Percentiles rank a stretch among this genome's conserved stretches.
Evolutionary conservation across 2,888 invertebrate genomes (phyloP).

Genomic region (Luperina nickerlii): DNA sequence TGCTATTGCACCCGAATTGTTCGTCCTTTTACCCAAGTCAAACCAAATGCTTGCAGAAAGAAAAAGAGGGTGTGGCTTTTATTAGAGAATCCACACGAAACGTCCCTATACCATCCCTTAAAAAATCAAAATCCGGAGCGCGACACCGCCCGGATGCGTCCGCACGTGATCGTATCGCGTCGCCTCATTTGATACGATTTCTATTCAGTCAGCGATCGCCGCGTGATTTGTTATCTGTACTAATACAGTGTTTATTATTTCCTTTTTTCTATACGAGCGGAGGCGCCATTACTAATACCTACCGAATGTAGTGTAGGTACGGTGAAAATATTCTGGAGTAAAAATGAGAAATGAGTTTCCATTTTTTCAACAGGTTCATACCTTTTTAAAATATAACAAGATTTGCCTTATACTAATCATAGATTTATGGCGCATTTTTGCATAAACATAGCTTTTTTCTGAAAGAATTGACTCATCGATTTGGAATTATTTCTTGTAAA

Average conservation of each 20-base stretch:
- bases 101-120: slow-evolving; percentile 23
- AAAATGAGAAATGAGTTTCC: background rate
- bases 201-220: slow-evolving; percentile 73
- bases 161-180: slow-evolving; percentile 73
- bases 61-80: background rate
- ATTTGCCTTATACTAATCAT: background rate
- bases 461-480: background rate
- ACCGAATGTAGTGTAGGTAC: background rate
- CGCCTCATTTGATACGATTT: slow-evolving; percentile 77
- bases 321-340: background rate
- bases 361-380: background rate
- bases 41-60: background rate
- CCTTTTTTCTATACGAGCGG: slow-evolving; percentile 62
- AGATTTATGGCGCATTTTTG: background rate
- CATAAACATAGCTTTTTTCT: too few relatives aligned
- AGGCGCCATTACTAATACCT: slow-evolving; percentile 48
- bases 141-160: slow-evolving; percentile 73
- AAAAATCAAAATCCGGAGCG: slow-evolving; percentile 51
- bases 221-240: slow-evolving; percentile 79
- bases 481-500: background rate
- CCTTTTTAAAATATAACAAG: background rate
- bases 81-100: slow-evolving; percentile 9
- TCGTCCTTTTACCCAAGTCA: background rate
- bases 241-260: slow-evolving; percentile 79
- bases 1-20: too few relatives aligned